Conservation (phyloP, 1,140 invertebrate genomes). For the Brachionus asplanchnoidis region DNA sequence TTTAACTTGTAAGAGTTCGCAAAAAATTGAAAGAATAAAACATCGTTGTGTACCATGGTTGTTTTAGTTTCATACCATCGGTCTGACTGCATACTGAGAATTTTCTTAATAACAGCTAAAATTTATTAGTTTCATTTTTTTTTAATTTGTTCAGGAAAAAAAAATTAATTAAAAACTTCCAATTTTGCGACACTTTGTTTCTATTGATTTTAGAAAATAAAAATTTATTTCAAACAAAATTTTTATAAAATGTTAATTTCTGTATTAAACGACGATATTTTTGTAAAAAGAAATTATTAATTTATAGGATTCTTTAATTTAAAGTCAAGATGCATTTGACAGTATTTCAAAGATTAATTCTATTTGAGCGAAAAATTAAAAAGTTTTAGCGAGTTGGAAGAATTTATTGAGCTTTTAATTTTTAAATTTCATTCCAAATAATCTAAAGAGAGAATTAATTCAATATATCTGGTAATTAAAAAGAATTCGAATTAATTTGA, state of each 20-base stretch:
- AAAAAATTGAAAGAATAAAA: not conserved
- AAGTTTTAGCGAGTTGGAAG: not conserved
- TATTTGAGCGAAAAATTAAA: not conserved
- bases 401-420: not conserved
- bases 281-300: not conserved
- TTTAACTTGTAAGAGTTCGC: conserved; percentile 1
- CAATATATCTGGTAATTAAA: not conserved
- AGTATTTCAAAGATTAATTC: not conserved
- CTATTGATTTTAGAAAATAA: conserved; percentile 1
- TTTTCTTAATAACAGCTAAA: not conserved
- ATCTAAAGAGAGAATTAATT: not conserved
- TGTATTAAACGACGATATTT: not conserved
- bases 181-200: conserved; percentile 2
- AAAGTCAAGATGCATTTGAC: not conserved
- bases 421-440: not conserved
- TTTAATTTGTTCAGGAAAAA: not conserved
- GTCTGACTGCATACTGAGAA: not conserved
- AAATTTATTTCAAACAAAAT: not conserved
- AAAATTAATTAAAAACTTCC: conserved; percentile 16
- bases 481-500: not conserved
- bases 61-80: not conserved
- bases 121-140: not conserved
- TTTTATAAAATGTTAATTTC: not conserved
- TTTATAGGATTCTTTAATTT: not conserved
- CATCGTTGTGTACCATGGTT: not conserved